Conservation (phyloP, 2,888 invertebrate genomes). For the Cylindroiulus punctatus region DNA sequence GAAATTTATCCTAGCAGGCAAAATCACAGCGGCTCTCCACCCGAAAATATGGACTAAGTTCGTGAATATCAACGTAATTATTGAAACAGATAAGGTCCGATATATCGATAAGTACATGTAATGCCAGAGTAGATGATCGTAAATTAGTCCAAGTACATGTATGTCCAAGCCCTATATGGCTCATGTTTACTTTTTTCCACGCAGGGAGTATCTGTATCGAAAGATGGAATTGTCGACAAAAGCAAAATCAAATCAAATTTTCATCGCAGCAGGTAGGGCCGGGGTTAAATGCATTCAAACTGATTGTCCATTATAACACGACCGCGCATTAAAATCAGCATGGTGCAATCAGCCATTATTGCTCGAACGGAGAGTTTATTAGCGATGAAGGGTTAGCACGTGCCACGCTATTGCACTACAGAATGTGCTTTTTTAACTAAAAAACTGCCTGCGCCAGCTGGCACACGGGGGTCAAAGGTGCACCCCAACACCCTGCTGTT, state of each 20-base stretch:
- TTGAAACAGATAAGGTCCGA: too few relatives aligned
- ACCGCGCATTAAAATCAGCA: background rate
- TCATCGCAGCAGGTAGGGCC: too few relatives aligned
- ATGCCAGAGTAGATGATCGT: too few relatives aligned
- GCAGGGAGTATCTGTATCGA: background rate
- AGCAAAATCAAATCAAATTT: background rate
- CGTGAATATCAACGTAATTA: too few relatives aligned
- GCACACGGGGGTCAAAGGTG: conserved; percentile 25
- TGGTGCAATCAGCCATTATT: background rate
- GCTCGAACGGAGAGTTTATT: background rate
- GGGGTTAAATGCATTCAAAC: background rate
- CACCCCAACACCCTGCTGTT: conserved; percentile 38
- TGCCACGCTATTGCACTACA: background rate
- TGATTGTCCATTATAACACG: background rate
- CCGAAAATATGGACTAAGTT: too few relatives aligned
- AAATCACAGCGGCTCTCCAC: too few relatives aligned
- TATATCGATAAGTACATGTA: too few relatives aligned
- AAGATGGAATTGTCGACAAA: too few relatives aligned
- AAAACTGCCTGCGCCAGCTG: background rate
- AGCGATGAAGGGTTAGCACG: conserved; percentile 29
- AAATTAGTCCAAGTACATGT: too few relatives aligned
- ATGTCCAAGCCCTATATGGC: too few relatives aligned
- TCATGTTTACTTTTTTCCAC: too few relatives aligned
- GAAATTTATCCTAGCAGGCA: too few relatives aligned
- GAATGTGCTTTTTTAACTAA: background rate